Evolutionary conservation across 1,140 invertebrate species (phyloP).

Genomic region (Goniozus legneri): DNA sequence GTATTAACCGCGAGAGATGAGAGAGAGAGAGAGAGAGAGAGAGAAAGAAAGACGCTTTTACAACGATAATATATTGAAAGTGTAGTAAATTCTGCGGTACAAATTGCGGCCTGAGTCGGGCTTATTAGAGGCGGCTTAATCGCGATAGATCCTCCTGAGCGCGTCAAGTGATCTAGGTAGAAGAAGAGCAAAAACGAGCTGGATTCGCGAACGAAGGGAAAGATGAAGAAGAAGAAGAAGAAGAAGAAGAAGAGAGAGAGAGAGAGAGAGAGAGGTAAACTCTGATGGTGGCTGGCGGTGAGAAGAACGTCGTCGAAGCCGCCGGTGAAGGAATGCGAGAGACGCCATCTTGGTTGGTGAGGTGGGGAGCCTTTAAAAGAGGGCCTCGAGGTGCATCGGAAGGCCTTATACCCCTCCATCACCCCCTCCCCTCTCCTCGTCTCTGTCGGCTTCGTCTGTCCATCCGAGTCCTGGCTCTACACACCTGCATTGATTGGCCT

Average conservation of each 20-base stretch:
- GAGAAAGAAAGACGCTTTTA: not conserved
- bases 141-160: not conserved
- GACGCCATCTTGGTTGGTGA: slow-evolving; percentile 47
- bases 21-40: not conserved
- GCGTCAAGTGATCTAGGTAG: not conserved
- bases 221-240: slow-evolving; percentile 12
- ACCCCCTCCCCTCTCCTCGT: slow-evolving; percentile 18
- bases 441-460: slow-evolving; percentile 28
- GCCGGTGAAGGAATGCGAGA: slow-evolving; percentile 39
- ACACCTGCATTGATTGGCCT: slow-evolving; percentile 26
- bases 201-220: slow-evolving; percentile 25
- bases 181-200: not conserved
- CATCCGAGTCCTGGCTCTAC: slow-evolving; percentile 15
- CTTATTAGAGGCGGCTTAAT: not conserved
- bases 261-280: slow-evolving; percentile 15
- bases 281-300: slow-evolving; percentile 17
- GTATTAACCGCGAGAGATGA: not conserved
- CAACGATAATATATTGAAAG: not conserved
- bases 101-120: not conserved
- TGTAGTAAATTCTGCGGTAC: not conserved
- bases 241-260: slow-evolving; percentile 8
- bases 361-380: slow-evolving; percentile 32
- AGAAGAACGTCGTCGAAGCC: slow-evolving; percentile 4
- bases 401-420: slow-evolving; percentile 2
- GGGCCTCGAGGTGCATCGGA: slow-evolving; percentile 31